Conservation (phyloP, 2,888 invertebrate species). For the Craniophora ligustri region DNA sequence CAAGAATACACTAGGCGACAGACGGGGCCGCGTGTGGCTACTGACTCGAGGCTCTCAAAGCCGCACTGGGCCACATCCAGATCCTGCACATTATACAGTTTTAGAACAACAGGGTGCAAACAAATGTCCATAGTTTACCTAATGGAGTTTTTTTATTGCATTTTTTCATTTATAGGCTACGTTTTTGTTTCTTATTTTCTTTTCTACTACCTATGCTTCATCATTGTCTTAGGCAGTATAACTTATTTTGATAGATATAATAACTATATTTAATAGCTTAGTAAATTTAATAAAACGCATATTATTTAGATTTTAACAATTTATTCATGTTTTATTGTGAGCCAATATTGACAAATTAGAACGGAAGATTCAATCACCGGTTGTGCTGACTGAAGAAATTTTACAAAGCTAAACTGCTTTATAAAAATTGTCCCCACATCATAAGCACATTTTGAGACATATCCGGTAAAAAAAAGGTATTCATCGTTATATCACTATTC, state of each 20-base stretch:
- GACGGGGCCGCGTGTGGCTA: conserved; percentile 58
- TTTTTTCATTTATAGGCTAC: conserved; percentile 11
- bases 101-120: neutral
- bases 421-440: too few species aligned
- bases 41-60: conserved; percentile 56
- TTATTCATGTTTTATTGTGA: too few species aligned
- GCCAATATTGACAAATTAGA: too few species aligned
- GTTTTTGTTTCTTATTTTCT: neutral
- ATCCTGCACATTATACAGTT: conserved; percentile 59
- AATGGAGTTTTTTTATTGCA: neutral
- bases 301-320: neutral
- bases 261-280: conserved; percentile 1
- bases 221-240: neutral
- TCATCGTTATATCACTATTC: too few species aligned
- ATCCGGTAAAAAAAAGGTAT: too few species aligned
- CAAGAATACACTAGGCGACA: conserved; percentile 44
- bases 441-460: too few species aligned
- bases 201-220: neutral
- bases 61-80: conserved; percentile 66
- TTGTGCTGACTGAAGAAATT: too few species aligned
- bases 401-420: too few species aligned
- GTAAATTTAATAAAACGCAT: neutral
- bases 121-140: conserved; percentile 5
- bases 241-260: conserved; percentile 9
- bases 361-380: too few species aligned